These are phyloP conservation scores for Drosophila barbarae DNA, from an alignment of 2,888 invertebrate species.

Conservation along the genomic window DNA sequence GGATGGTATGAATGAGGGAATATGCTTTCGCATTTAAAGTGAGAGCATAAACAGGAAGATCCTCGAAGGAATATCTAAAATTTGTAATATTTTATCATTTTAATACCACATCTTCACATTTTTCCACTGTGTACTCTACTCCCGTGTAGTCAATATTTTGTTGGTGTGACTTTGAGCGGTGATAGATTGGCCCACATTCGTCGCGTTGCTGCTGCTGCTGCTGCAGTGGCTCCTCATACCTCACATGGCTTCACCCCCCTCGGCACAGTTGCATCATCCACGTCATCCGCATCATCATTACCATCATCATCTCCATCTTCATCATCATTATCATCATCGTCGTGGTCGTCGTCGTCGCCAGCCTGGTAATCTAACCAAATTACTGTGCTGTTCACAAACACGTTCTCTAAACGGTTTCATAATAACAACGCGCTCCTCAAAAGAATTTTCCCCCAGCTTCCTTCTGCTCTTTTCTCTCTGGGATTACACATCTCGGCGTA, in stretches of 20 bases:
- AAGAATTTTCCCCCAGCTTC: slow-evolving; percentile 53
- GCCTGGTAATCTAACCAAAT: slow-evolving; percentile 72
- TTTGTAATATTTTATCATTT: too few species aligned
- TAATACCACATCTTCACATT: not conserved
- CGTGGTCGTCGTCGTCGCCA: slow-evolving; percentile 49
- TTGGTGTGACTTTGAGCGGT: slow-evolving; percentile 65
- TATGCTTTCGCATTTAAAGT: too few species aligned
- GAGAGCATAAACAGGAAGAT: too few species aligned
- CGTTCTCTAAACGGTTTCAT: slow-evolving; percentile 76
- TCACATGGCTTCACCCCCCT: slow-evolving; percentile 3
- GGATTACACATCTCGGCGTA: slow-evolving; percentile 40
- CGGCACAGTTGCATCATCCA: slow-evolving; percentile 37
- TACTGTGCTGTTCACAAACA: slow-evolving; percentile 75
- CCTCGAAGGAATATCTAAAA: too few species aligned
- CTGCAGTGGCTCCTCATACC: slow-evolving; percentile 16
- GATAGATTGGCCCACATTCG: slow-evolving; percentile 75
- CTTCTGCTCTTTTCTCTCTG: slow-evolving; percentile 49
- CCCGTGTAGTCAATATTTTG: slow-evolving; percentile 30
- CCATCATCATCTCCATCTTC: slow-evolving; percentile 18
- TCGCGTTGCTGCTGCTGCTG: slow-evolving; percentile 37
- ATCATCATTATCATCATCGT: slow-evolving; percentile 30
- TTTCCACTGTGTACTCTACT: slow-evolving; percentile 8
- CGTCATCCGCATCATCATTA: slow-evolving; percentile 25
- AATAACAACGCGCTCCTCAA: slow-evolving; percentile 68
- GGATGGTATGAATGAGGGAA: not conserved